Conservation (phyloP, 2,797 vertebrate species). For the Sternotherus odoratus region DNA sequence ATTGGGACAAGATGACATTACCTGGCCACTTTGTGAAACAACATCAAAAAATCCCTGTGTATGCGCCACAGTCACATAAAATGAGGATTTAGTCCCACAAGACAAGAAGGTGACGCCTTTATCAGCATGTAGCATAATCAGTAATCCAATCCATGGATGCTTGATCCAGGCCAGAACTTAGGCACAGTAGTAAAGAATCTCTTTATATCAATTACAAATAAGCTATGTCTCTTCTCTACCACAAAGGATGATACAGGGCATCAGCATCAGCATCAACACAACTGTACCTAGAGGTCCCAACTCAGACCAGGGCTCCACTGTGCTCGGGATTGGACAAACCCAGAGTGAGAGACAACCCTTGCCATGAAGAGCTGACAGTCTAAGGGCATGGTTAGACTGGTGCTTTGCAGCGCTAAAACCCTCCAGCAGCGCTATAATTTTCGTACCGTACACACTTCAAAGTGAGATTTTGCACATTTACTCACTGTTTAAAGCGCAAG, state of each 20-base stretch:
- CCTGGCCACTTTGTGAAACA: background rate
- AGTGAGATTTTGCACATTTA: too few relatives aligned
- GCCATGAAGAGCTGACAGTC: background rate
- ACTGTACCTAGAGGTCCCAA: background rate
- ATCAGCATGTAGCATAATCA: background rate
- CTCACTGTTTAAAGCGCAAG: too few relatives aligned
- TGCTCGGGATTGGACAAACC: background rate
- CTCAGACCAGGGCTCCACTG: background rate
- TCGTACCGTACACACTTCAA: too few relatives aligned
- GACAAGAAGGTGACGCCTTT: background rate
- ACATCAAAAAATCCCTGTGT: background rate
- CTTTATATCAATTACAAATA: background rate
- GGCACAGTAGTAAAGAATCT: constrained; percentile 14
- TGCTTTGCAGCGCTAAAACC: too few relatives aligned
- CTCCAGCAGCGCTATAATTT: too few relatives aligned
- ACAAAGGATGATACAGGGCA: background rate
- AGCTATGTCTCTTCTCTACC: background rate
- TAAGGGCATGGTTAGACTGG: too few relatives aligned
- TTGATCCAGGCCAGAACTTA: too few relatives aligned
- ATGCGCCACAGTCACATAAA: background rate
- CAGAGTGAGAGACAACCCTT: background rate
- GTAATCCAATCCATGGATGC: background rate
- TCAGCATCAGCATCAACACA: background rate
- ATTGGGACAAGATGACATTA: background rate
- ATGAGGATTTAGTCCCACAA: background rate